These are phyloP conservation scores for Mormyrops boulengeri DNA, from an alignment of 2,797 vertebrate genomes.

Conservation along the genomic window DNA sequence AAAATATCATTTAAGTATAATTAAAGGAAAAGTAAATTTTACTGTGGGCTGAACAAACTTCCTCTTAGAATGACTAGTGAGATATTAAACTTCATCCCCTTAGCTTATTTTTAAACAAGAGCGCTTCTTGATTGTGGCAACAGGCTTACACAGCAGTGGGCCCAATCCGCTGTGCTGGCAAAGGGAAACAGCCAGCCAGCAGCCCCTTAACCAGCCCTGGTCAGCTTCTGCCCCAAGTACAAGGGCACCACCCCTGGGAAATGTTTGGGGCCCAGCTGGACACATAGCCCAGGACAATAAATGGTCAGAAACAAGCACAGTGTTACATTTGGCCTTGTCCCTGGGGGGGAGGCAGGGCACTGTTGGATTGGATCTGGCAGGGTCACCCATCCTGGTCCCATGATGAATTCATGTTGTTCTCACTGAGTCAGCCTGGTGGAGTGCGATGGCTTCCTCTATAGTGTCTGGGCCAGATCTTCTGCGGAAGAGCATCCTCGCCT, in stretches of 20 bases:
- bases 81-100: neutral
- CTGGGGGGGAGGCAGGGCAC: neutral
- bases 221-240: neutral
- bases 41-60: neutral
- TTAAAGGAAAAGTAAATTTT: neutral
- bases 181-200: neutral
- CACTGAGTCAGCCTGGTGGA: neutral
- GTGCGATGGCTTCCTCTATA: neutral
- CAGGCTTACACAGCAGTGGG: neutral
- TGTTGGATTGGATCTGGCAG: neutral
- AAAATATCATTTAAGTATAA: neutral
- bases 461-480: neutral
- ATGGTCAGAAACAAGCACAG: neutral
- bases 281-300: neutral
- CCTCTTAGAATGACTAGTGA: neutral
- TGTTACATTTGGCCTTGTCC: neutral
- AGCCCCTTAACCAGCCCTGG: neutral
- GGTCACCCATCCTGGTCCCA: neutral
- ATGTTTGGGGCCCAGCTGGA: neutral
- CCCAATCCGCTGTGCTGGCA: no score
- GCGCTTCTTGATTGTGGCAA: neutral
- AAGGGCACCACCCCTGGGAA: neutral
- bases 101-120: neutral
- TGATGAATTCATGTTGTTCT: neutral
- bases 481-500: no score